A percentile compares a stretch with the other conserved stretches of the same genome.
phyloP scores from a whole-genome alignment of 2,888 invertebrate genomes.

The Cryptocephalus primarius region DNA sequence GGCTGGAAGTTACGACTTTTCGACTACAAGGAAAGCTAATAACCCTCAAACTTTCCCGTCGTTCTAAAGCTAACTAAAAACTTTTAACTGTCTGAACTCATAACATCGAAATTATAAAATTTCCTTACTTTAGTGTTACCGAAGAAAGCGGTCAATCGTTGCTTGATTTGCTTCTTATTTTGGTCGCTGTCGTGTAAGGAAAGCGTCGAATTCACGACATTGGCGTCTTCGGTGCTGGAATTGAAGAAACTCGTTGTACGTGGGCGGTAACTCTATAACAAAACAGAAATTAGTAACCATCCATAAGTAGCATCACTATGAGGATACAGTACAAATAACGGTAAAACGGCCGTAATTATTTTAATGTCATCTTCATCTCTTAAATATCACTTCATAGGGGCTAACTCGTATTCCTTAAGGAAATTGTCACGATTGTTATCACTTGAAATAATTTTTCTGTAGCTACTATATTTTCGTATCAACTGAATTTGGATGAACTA shows the following conservation, averaged over 20 bases:
- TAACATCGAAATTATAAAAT: neutral
- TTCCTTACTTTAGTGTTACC: slow-evolving; percentile 47
- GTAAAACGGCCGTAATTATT: neutral
- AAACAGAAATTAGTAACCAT: neutral
- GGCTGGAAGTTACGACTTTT: too few relatives aligned
- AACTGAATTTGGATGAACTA: too few relatives aligned
- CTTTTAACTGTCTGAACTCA: too few relatives aligned
- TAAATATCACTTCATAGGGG: too few relatives aligned
- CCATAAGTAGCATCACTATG: neutral
- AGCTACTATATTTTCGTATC: too few relatives aligned
- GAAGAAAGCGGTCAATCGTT: slow-evolving; percentile 62
- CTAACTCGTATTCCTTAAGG: too few relatives aligned
- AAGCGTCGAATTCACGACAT: slow-evolving; percentile 26
- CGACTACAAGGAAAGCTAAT: too few relatives aligned
- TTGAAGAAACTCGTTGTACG: slow-evolving; percentile 33
- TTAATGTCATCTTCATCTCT: too few relatives aligned
- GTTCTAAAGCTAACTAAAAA: neutral
- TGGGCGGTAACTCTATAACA: slow-evolving; percentile 29
- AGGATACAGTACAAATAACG: neutral
- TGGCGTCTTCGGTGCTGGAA: slow-evolving; percentile 34
- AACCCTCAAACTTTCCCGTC: too few relatives aligned
- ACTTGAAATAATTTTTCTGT: too few relatives aligned
- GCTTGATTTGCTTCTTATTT: slow-evolving; percentile 46
- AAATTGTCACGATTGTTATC: too few relatives aligned
- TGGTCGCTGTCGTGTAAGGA: slow-evolving; percentile 30